Percentiles rank a stretch among this genome's conserved stretches.
These are phyloP conservation scores for Agrochola lychnidis DNA, from an alignment of 2,888 invertebrate species.

Conservation along the genomic window DNA sequence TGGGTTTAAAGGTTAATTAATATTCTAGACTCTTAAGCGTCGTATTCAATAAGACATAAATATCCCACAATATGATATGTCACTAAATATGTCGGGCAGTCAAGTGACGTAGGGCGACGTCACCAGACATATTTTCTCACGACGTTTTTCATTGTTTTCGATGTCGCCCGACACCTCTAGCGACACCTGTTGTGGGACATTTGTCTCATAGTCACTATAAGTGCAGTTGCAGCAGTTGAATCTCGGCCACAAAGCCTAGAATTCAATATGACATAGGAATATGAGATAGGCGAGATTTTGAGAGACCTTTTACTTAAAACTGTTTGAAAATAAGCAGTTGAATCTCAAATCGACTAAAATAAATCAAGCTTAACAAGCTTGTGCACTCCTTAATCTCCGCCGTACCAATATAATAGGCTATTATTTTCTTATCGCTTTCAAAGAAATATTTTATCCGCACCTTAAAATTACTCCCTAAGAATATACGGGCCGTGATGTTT, in stretches of 20 bases:
- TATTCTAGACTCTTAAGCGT: not conserved
- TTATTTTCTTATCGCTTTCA: constrained; percentile 59
- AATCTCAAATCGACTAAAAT: not conserved
- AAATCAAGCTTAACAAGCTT: constrained; percentile 10
- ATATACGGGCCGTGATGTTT: constrained; percentile 65
- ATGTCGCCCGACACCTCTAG: not conserved
- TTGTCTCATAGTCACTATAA: not conserved
- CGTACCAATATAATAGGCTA: constrained; percentile 48
- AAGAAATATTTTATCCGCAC: constrained; percentile 67
- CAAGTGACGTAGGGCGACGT: not conserved
- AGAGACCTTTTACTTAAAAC: no score
- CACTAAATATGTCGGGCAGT: not conserved
- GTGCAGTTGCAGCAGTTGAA: no score
- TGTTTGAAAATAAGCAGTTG: no score
- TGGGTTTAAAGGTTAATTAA: no score
- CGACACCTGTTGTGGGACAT: not conserved
- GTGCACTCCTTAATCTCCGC: constrained; percentile 26
- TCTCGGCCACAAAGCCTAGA: no score
- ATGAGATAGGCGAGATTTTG: no score
- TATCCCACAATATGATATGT: not conserved
- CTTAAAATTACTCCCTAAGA: constrained; percentile 69
- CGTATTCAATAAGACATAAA: not conserved
- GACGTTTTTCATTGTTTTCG: not conserved
- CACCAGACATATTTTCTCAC: not conserved
- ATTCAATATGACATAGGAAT: no score